Conservation (phyloP, 2,113 vertebrate genomes). For the Turdus rufiventris region DNA sequence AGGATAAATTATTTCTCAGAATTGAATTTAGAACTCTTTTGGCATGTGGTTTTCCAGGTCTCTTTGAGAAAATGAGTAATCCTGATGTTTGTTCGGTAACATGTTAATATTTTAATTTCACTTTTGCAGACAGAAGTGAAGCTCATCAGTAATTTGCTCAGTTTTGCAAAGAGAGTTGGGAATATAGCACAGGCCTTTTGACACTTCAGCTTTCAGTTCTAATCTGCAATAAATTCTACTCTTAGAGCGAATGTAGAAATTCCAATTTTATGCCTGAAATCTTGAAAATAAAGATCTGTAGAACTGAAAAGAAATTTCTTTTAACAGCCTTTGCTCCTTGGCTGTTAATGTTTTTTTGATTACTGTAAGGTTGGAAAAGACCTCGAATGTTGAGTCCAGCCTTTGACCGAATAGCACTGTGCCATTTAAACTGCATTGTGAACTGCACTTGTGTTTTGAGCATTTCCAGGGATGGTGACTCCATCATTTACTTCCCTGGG, state of each 20-base stretch:
- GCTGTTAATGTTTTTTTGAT: neutral
- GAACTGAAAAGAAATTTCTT: neutral
- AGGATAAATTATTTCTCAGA: neutral
- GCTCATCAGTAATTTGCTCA: neutral
- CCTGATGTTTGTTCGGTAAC: neutral
- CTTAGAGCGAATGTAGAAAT: neutral
- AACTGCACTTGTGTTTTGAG: neutral
- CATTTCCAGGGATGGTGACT: neutral
- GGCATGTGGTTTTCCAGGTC: neutral
- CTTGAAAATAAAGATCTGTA: neutral
- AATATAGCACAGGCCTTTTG: neutral
- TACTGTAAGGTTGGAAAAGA: neutral
- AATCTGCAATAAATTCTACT: neutral
- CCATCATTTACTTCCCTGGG: neutral
- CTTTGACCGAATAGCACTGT: neutral
- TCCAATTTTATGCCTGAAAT: neutral
- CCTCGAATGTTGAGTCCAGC: rapidly evolving
- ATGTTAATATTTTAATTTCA: neutral
- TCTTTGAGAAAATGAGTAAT: neutral
- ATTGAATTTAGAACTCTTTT: neutral
- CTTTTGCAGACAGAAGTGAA: neutral
- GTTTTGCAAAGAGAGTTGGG: neutral
- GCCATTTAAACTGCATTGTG: neutral
- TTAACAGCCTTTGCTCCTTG: neutral
- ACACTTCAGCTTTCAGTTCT: neutral